These are phyloP conservation scores for Plagodis dolabraria DNA, from an alignment of 2,888 invertebrate genomes.

Conservation along the genomic window DNA sequence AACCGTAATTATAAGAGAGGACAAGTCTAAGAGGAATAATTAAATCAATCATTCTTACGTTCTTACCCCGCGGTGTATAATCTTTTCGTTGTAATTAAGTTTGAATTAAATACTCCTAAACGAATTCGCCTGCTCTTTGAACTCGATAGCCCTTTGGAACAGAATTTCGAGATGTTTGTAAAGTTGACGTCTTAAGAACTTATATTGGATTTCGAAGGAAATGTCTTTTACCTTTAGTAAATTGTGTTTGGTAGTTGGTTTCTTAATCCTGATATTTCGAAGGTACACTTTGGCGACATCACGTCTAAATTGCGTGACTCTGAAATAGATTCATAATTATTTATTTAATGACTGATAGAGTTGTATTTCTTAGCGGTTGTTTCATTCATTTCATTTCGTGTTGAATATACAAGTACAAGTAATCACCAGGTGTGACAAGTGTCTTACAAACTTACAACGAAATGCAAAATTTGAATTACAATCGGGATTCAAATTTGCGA, in stretches of 20 bases:
- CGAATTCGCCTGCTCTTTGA: conserved; percentile 65
- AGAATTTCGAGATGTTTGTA: conserved; percentile 57
- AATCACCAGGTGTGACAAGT: too few relatives aligned
- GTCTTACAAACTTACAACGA: too few relatives aligned
- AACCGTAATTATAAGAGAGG: conserved; percentile 83
- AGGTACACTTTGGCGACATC: neutral
- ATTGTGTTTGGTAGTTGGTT: conserved; percentile 21
- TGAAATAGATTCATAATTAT: too few relatives aligned
- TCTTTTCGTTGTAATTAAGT: conserved; percentile 78
- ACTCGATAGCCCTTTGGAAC: conserved; percentile 63
- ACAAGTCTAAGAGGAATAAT: conserved; percentile 82
- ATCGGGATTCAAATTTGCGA: too few relatives aligned
- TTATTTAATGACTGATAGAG: too few relatives aligned
- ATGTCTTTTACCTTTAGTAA: conserved; percentile 30
- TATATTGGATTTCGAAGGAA: conserved; percentile 54
- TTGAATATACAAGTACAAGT: too few relatives aligned
- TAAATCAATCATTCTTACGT: conserved; percentile 80
- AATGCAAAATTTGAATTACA: too few relatives aligned
- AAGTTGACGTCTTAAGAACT: conserved; percentile 53
- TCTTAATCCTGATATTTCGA: conserved; percentile 12
- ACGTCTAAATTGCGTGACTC: neutral
- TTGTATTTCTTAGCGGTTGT: too few relatives aligned
- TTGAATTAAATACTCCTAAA: conserved; percentile 74
- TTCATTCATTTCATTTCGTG: too few relatives aligned
- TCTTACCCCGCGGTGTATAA: conserved; percentile 75